phyloP scores from a whole-genome alignment of 2,888 invertebrate genomes.

The Ennomos quercinarius region DNA sequence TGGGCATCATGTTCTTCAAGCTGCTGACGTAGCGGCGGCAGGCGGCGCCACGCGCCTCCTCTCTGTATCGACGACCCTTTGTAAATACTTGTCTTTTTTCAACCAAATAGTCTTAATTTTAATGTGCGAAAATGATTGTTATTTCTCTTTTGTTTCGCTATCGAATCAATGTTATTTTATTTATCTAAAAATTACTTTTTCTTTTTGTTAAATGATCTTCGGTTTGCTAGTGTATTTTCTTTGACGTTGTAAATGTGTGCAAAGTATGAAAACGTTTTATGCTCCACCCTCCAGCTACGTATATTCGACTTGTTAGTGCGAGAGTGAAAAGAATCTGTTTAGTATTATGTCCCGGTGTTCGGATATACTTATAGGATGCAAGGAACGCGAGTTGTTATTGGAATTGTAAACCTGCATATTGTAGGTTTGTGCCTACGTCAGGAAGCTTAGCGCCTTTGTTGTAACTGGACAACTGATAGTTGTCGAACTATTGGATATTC shows the following conservation, averaged over 20 bases:
- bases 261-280: slow-evolving; percentile 62
- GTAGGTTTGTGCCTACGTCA: slow-evolving; percentile 65
- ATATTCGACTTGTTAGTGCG: slow-evolving; percentile 65
- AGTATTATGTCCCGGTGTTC: slow-evolving; percentile 59
- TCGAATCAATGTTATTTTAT: slow-evolving; percentile 43
- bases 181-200: slow-evolving; percentile 34
- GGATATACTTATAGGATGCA: slow-evolving; percentile 66
- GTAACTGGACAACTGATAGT: slow-evolving; percentile 47
- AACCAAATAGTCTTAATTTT: slow-evolving; percentile 64
- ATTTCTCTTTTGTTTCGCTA: slow-evolving; percentile 55
- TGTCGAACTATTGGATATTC: slow-evolving; percentile 43
- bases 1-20: slow-evolving; percentile 98
- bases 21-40: slow-evolving; percentile 95
- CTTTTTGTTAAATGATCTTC: slow-evolving; percentile 67
- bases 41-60: slow-evolving; percentile 74
- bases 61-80: slow-evolving; percentile 55
- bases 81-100: slow-evolving; percentile 71
- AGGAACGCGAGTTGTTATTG: slow-evolving; percentile 65
- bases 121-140: slow-evolving; percentile 64
- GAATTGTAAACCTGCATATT: slow-evolving; percentile 75
- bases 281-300: slow-evolving; percentile 60
- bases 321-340: slow-evolving; percentile 64
- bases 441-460: slow-evolving; percentile 56
- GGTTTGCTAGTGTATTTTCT: slow-evolving; percentile 78
- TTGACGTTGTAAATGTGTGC: slow-evolving; percentile 77